These are phyloP conservation scores for Platycercus adscitus DNA, from an alignment of 2,113 vertebrate genomes.

Conservation along the genomic window DNA sequence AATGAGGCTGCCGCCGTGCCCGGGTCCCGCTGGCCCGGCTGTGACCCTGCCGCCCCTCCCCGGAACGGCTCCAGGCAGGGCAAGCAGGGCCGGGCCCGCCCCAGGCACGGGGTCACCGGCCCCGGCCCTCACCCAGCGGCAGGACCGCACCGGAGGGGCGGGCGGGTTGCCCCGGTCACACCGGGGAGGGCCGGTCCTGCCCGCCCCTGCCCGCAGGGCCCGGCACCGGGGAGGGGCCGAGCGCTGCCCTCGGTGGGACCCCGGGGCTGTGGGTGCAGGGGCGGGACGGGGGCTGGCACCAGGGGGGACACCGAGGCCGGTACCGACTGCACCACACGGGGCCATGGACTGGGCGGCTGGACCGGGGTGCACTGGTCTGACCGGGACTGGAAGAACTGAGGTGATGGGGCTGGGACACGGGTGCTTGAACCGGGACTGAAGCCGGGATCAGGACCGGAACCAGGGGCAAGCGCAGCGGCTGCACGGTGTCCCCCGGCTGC, in stretches of 20 bases:
- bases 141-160: neutral
- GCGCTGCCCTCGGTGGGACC: neutral
- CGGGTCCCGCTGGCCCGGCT: conserved; percentile 1
- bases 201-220: neutral
- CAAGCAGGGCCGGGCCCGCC: neutral
- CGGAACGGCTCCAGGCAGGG: conserved; percentile 42
- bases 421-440: neutral
- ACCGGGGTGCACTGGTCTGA: neutral
- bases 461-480: no score
- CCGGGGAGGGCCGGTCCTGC: neutral
- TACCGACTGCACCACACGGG: neutral
- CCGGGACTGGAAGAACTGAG: neutral
- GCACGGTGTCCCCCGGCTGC: neutral
- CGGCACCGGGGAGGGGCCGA: neutral
- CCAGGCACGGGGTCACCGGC: neutral
- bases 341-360: neutral
- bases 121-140: neutral
- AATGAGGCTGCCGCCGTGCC: neutral
- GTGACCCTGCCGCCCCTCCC: conserved; percentile 22
- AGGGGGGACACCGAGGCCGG: neutral
- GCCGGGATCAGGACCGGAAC: neutral
- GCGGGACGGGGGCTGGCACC: neutral
- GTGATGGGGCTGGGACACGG: no score
- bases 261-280: neutral
- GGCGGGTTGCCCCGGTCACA: neutral